A percentile compares a stretch with the other conserved stretches of the same genome.
These are phyloP conservation scores for Danio aesculapii DNA, from an alignment of 2,797 vertebrate species.

Conservation along the genomic window DNA sequence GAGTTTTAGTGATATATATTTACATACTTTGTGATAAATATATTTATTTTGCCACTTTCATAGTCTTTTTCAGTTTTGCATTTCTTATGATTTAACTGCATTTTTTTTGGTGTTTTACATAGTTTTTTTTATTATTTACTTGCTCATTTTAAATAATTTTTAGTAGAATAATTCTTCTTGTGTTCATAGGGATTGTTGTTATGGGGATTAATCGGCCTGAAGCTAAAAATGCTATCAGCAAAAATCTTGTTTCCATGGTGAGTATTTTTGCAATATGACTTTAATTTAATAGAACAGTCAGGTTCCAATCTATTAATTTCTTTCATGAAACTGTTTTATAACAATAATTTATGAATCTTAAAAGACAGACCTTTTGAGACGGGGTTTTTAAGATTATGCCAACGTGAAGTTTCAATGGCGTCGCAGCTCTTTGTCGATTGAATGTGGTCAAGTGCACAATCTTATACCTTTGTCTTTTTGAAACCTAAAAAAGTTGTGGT, in stretches of 20 bases:
- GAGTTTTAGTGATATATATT: background rate
- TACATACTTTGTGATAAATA: background rate
- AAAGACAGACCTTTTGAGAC: no score
- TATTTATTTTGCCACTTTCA: background rate
- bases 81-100: background rate
- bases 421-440: no score
- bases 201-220: conserved; percentile 94
- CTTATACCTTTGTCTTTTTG: no score
- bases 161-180: background rate
- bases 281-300: no score
- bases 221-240: conserved; percentile 96
- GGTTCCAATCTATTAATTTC: no score
- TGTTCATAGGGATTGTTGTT: conserved; percentile 90
- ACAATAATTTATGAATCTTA: no score
- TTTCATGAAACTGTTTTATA: no score
- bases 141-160: background rate
- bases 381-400: no score
- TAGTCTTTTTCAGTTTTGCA: no score
- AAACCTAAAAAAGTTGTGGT: no score
- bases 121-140: background rate
- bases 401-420: no score
- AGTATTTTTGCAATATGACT: conserved; percentile 63
- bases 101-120: background rate
- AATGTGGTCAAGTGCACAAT: no score
- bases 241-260: conserved; percentile 93